These are phyloP conservation scores for Salticus scenicus DNA, from an alignment of 2,888 invertebrate species.

Conservation along the genomic window DNA sequence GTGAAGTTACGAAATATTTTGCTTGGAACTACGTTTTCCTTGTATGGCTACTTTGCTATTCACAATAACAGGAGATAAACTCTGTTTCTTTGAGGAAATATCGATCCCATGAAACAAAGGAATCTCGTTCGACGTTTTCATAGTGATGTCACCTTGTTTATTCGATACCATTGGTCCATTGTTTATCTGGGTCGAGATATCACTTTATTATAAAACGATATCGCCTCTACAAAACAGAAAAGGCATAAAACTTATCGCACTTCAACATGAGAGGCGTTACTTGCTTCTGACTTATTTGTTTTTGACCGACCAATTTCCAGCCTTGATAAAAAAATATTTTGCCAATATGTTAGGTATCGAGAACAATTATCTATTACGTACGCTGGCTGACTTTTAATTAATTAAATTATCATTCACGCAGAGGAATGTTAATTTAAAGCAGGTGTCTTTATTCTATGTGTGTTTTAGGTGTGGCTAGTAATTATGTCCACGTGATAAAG, in stretches of 20 bases:
- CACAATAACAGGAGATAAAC: no score
- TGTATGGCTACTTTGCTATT: no score
- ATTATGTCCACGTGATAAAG: background rate
- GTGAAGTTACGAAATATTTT: no score
- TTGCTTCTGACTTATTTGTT: background rate
- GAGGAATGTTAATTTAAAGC: slow-evolving; percentile 1
- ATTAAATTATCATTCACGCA: background rate
- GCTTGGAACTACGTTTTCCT: no score
- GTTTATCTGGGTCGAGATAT: slow-evolving; percentile 5
- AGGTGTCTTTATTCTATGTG: background rate
- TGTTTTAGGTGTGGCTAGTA: background rate
- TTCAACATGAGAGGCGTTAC: background rate
- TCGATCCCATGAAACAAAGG: background rate
- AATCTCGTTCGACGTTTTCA: background rate
- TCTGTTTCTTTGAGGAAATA: background rate
- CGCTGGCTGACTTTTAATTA: background rate
- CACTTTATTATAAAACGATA: slow-evolving; percentile 8
- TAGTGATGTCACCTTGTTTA: background rate
- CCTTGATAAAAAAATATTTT: background rate
- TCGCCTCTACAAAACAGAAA: background rate
- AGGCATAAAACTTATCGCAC: background rate
- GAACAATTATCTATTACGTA: slow-evolving; percentile 9
- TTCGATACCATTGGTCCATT: background rate
- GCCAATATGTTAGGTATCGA: background rate
- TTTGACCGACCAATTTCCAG: background rate